Conservation (phyloP, 2,113 vertebrate species). For the Silurus glanis region DNA sequence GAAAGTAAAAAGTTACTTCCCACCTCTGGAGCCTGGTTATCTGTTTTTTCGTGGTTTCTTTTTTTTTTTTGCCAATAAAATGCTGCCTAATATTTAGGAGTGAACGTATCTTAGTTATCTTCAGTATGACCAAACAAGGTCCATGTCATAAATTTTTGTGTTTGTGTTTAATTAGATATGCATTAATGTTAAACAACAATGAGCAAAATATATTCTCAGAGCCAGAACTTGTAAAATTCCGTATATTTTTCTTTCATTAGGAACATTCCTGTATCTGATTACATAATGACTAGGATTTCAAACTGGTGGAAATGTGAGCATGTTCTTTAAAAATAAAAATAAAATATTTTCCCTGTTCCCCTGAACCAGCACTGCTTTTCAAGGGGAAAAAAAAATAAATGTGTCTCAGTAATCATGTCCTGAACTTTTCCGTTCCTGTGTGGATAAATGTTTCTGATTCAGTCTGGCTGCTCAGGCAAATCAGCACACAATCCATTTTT, state of each 20-base stretch:
- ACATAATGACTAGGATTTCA: neutral
- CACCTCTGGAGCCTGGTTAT: too few species aligned
- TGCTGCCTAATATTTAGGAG: too few species aligned
- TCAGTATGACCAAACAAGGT: neutral
- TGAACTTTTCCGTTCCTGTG: neutral
- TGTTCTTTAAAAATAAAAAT: neutral
- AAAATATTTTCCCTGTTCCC: neutral
- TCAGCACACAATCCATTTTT: neutral
- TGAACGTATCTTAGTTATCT: neutral
- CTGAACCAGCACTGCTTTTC: neutral
- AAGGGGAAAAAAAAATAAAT: constrained; percentile 23
- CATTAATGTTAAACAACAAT: neutral
- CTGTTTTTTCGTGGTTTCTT: neutral
- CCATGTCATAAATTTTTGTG: neutral
- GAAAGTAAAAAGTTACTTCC: too few species aligned
- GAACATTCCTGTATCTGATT: neutral
- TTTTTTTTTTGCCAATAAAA: neutral
- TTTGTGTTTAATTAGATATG: neutral
- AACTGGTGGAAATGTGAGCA: neutral
- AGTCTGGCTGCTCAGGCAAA: neutral
- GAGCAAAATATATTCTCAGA: neutral
- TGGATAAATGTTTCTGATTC: constrained; percentile 13
- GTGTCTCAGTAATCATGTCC: constrained; percentile 10
- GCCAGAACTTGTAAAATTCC: neutral
- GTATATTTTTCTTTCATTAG: neutral